Evolutionary conservation across 1,140 invertebrate genomes (phyloP).

Genomic region (Condylostylus longicornis): DNA sequence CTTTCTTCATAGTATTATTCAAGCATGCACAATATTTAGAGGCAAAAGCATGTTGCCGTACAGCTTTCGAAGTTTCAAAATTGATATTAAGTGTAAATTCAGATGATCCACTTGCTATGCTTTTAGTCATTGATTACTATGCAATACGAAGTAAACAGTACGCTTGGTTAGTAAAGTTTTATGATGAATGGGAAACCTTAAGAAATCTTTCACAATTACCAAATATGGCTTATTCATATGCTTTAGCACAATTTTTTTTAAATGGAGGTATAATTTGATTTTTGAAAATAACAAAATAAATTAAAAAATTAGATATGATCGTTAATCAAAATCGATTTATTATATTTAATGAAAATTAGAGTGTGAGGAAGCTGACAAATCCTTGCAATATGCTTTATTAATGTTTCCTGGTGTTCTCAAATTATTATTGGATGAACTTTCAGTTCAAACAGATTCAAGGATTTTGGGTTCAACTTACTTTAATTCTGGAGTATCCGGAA

Average conservation of each 20-base stretch:
- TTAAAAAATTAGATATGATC: constrained; percentile 6
- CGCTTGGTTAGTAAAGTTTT: constrained; percentile 63
- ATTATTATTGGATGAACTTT: constrained; percentile 62
- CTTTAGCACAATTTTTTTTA: constrained; percentile 56
- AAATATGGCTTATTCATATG: constrained; percentile 75
- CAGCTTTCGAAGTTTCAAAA: constrained; percentile 66
- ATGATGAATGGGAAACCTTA: constrained; percentile 45
- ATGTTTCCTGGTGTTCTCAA: constrained; percentile 69
- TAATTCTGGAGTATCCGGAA: constrained; percentile 23
- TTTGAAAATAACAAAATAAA: neutral
- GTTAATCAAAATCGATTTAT: constrained; percentile 12
- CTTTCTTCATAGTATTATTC: constrained; percentile 70
- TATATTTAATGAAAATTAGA: constrained; percentile 14
- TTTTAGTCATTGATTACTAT: constrained; percentile 76
- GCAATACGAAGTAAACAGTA: constrained; percentile 68
- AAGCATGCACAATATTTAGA: constrained; percentile 72
- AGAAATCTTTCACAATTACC: constrained; percentile 67
- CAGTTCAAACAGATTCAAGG: constrained; percentile 49
- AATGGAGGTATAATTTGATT: constrained; percentile 12
- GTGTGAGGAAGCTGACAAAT: constrained; percentile 40
- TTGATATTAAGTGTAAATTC: constrained; percentile 65
- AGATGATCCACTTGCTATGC: constrained; percentile 68
- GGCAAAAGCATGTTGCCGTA: constrained; percentile 63
- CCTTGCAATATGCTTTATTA: constrained; percentile 61
- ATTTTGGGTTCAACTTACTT: constrained; percentile 41